phyloP scores from a whole-genome alignment of 2,888 invertebrate genomes.

The Patella caerulea region DNA sequence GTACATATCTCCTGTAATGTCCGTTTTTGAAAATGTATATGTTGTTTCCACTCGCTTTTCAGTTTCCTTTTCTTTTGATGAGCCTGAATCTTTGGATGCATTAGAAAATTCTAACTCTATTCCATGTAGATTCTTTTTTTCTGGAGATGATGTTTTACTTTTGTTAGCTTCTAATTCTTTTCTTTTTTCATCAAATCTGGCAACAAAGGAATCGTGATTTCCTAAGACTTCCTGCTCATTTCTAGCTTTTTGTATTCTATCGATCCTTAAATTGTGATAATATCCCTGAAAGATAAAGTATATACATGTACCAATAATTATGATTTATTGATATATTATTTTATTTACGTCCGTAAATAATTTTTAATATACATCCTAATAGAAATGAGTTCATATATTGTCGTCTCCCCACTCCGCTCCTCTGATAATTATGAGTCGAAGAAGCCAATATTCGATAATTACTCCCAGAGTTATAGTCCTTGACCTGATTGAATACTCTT shows the following conservation, averaged over 20 bases:
- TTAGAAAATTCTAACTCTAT: neutral
- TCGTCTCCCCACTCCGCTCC: no score
- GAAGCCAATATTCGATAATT: no score
- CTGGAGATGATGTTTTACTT: neutral
- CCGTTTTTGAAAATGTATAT: neutral
- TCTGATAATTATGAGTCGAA: no score
- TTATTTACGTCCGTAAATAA: neutral
- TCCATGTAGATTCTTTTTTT: no score
- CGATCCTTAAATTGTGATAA: neutral
- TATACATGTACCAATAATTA: neutral
- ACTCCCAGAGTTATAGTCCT: no score
- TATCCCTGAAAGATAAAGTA: neutral
- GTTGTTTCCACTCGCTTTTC: neutral
- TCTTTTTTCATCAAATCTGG: neutral
- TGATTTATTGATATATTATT: neutral
- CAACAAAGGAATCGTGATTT: neutral
- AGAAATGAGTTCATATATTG: no score
- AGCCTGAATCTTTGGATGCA: neutral
- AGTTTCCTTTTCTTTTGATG: neutral
- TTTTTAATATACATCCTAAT: no score
- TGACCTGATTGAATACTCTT: no score
- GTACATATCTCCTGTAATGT: neutral
- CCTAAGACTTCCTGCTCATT: neutral
- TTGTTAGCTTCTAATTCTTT: conserved; percentile 1
- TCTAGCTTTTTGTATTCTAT: neutral